These are phyloP conservation scores for Pachycephus smyrnensis DNA, from an alignment of 2,888 invertebrate genomes.

Conservation along the genomic window DNA sequence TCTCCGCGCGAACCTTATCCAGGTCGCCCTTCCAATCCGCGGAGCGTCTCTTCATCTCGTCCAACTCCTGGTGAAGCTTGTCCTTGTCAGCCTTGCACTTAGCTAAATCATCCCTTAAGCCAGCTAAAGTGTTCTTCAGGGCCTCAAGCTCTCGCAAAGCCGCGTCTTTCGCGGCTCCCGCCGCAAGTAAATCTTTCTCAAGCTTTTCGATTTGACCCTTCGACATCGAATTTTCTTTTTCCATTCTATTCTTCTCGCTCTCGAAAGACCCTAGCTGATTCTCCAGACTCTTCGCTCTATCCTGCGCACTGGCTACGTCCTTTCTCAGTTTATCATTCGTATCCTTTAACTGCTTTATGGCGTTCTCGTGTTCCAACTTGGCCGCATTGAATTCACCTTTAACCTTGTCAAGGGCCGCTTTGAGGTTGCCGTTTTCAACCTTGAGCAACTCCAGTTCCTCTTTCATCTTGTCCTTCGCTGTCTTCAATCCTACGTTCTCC, in stretches of 20 bases:
- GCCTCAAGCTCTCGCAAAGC: not conserved
- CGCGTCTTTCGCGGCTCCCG: slow-evolving; percentile 15
- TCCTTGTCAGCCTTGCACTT: slow-evolving; percentile 6
- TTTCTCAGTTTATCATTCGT: slow-evolving; percentile 19
- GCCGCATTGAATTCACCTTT: slow-evolving; percentile 25
- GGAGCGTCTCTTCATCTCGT: slow-evolving; percentile 1
- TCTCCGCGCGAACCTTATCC: slow-evolving; percentile 23
- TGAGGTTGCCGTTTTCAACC: slow-evolving; percentile 13
- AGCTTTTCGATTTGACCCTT: slow-evolving; percentile 25
- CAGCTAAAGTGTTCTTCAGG: not conserved
- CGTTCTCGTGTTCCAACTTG: slow-evolving; percentile 16
- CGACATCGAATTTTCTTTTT: slow-evolving; percentile 13
- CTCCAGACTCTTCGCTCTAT: slow-evolving; percentile 13
- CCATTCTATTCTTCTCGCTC: slow-evolving; percentile 25
- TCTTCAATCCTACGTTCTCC: slow-evolving; percentile 6
- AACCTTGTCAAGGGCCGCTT: slow-evolving; percentile 27
- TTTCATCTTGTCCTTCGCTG: slow-evolving; percentile 4
- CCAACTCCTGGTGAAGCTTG: slow-evolving; percentile 17
- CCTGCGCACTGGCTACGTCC: slow-evolving; percentile 19
- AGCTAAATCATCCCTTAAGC: not conserved
- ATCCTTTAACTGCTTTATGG: slow-evolving; percentile 21
- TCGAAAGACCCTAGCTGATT: slow-evolving; percentile 14
- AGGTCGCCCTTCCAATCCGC: slow-evolving; percentile 27
- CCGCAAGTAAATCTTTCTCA: slow-evolving; percentile 13
- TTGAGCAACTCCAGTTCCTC: not conserved